Evolutionary conservation across 1,140 invertebrate species (phyloP), one percentile per base, ranked within the genome.

Genomic region (Pristionchus pacificus): DNA sequence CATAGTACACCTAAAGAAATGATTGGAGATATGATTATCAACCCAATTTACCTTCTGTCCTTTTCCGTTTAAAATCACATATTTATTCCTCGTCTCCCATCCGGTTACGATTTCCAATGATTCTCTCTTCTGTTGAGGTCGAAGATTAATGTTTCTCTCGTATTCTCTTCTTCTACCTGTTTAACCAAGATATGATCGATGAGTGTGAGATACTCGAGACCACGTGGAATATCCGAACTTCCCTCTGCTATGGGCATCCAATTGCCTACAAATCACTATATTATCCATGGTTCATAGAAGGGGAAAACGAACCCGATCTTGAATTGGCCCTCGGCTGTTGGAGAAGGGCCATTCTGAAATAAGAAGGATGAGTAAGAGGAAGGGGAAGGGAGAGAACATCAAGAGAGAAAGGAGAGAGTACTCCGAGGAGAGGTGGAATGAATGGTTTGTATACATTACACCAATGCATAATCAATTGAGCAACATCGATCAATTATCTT

Each of bases 121-220:
- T 25, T 73, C 71, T 10, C 64, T 70, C 6, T 58, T 68, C 60
- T 73, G 58, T 29, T 49, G n/a, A 27, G 13, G 6, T 30, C 3
- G 29, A 27, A 6, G 6, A 27, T 13, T 25, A 6, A 66, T 57
- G 14, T 2, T 3, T 38, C 49, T 24, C 2, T 49, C 32, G 28
- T 57, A 49, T 66, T 3, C 31, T 57, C 24, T 49, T 24, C 49
- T 30, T 38, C 2, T 24, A 70, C 31, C 59, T 70, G 70, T n/a
- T 73, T 65, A 2, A 73, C 60, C 57, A 62, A 31, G 1, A 73
- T 28, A 25, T n/a, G 60, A 60, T 73, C 67, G 28, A 73, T 31
- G 24, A 72, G 49, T 27, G 60, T 63, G n/a, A 73, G 29, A 69
- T 73, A 73, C 60, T 73, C 71, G 10, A 73, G 33, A 19, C 71